Conservation (phyloP, 1,140 invertebrate species). For the Luehdorfia chinensis region DNA sequence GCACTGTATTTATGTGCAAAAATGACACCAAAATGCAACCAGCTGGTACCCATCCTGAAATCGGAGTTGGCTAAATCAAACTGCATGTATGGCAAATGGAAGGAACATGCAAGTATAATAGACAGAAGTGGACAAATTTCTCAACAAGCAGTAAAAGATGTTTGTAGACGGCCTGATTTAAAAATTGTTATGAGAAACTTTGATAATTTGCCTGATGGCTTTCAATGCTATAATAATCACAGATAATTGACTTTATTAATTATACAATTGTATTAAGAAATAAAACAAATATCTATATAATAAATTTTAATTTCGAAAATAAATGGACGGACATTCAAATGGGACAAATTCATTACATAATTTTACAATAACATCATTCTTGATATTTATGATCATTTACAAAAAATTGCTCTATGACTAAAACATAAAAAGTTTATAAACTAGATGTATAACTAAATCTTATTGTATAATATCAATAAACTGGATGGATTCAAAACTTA, state of each 20-base stretch:
- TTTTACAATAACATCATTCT: too few relatives aligned
- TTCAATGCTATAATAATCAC: conserved; percentile 51
- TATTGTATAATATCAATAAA: neutral
- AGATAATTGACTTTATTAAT: neutral
- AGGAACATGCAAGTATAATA: conserved; percentile 52
- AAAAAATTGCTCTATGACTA: too few relatives aligned
- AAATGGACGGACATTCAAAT: too few relatives aligned
- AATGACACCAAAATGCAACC: conserved; percentile 57
- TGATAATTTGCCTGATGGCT: conserved; percentile 45
- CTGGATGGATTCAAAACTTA: conserved; percentile 19
- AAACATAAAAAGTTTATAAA: conserved; percentile 16
- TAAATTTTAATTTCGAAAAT: neutral
- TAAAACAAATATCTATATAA: neutral
- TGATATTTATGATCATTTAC: too few relatives aligned
- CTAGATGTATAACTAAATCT: neutral
- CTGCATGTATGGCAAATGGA: conserved; percentile 70
- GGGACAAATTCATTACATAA: too few relatives aligned
- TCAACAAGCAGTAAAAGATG: conserved; percentile 36
- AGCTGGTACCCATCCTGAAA: conserved; percentile 48
- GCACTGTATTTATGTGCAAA: conserved; percentile 61
- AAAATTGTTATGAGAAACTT: conserved; percentile 49
- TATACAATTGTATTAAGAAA: too few relatives aligned
- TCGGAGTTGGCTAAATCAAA: conserved; percentile 59
- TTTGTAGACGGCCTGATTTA: conserved; percentile 59
- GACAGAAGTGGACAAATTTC: conserved; percentile 37